Evolutionary conservation across 2,888 invertebrate genomes (phyloP).

Genomic region (Neoaliturus tenellus): DNA sequence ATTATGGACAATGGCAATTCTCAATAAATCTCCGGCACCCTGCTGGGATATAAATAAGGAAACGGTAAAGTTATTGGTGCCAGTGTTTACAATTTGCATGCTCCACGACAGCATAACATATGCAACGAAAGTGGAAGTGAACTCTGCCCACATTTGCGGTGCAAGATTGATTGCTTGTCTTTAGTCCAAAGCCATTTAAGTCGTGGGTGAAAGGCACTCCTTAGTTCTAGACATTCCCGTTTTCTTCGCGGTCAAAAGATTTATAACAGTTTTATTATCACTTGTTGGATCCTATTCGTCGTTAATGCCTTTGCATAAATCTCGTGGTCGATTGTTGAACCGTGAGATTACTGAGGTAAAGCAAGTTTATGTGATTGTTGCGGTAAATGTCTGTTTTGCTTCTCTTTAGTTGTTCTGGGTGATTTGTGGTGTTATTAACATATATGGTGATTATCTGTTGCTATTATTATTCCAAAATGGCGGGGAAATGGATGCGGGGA

Average conservation of each 20-base stretch:
- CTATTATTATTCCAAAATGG: neutral
- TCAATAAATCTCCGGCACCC: neutral
- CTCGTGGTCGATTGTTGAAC: neutral
- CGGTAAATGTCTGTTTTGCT: neutral
- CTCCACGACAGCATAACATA: neutral
- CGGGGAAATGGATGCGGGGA: no score
- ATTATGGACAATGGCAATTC: neutral
- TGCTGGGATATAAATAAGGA: constrained; percentile 1
- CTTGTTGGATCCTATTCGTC: neutral
- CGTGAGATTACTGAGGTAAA: neutral
- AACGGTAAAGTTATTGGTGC: constrained; percentile 14
- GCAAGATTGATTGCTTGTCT: neutral
- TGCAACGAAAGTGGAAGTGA: neutral
- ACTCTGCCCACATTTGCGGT: neutral
- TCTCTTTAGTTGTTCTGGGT: neutral
- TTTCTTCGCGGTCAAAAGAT: constrained; percentile 3
- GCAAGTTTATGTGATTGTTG: neutral
- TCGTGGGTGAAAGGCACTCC: constrained; percentile 9
- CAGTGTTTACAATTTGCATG: neutral
- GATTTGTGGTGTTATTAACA: neutral
- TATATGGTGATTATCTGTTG: neutral
- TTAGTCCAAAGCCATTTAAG: neutral
- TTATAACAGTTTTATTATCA: constrained; percentile 6
- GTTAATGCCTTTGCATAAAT: neutral
- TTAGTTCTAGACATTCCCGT: neutral